Base-by-base conservation (phyloP, 2,888 invertebrate genomes). In the Drosophila robusta region DNA sequence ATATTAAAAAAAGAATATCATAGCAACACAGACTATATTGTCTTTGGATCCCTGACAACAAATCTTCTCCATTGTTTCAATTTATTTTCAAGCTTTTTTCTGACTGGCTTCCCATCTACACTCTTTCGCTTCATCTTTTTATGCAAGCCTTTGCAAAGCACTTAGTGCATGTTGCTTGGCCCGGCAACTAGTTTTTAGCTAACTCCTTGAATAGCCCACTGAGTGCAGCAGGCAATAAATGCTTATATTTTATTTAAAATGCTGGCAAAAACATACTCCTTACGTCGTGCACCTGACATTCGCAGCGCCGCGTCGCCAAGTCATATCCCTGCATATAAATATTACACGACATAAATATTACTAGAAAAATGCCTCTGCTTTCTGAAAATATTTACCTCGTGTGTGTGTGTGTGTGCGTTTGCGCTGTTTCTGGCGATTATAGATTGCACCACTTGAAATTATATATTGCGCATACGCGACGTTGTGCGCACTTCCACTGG, bases 221-320 rank as follows among this genome's bases (percentile, higher is more conserved):
- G 75, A 87, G 86, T 87, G 86, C 80, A 77, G 68, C 70, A 63
- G 64, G 75, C 83, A 86, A 88, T 84, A 86, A 82, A 79, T 73
- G 83, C 75, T 86, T 47, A 84, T 84, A 80, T 79, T 82, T 84
- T 86, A 84, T 84, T 88, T 73, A 88, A 88, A 71, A 69, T 67
- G 60, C 62, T 69, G 52, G 16, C 51, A 41, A 14, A 38, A 54
- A 12, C 8, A 16, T 12, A 58, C 57, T 66, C 61, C 42, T 76
- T 62, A 80, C 70, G 50, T 55, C 69, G 60, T 58, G 64, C 70
- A 68, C 56, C 51, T 44, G 55, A 38, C 58, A 41, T 11, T 26
- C 29, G 12, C 34, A 41, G 16, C 3, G 39, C 14, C 3, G 32
- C 24, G 22, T 12, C 42, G 3, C 29, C 42, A 14, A 14, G 5